Base-by-base conservation (phyloP, 2,113 vertebrate genomes). In the Cavia aperea region DNA sequence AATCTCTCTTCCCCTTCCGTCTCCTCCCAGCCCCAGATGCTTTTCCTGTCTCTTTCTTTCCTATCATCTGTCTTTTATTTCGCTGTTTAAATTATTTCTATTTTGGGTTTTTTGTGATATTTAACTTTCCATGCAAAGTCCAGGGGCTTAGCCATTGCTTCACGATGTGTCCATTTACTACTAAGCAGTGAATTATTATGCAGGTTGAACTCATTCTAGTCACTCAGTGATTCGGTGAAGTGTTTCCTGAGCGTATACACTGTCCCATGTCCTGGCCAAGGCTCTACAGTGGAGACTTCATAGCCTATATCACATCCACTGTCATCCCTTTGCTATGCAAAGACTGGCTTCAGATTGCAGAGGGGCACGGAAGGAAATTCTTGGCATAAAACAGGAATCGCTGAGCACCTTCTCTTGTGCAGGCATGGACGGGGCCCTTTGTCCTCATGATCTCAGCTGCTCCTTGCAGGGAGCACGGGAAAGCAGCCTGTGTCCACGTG, bases 391-490 rank as follows among this genome's bases (percentile, higher is more conserved):
- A 39, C 5, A 75, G 15, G 4, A 43, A 65, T 56, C 13, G 16
- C 51, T 31, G 15, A 79, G 58, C 7, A n/a, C 8, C 21, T 83
- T 16, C 77, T 56, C 8, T 16, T 7, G 65, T 29, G 19, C 13
- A 56, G 60, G 73, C 4, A n/a, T 31, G 85, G 81, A 23, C 15
- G 1, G 31, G 29, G 33, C 39, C 54, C 16, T n/a, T 12, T 10
- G 18, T 1, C n/a, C 13, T 1, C 4, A 1, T 15, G 2, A 7
- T 6, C n/a, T 46, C 43, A 24, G 2, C 12, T 26, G 21, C 29
- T 29, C 43, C 58, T 75, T 3, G 1, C 0, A 1, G 19, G 29
- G 4, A 0, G 33, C 7, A 5, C 8, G 4, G 2, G 4, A 5
- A 51, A 31, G 58, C 21, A 33, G 63, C 33, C 31, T 11, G 26